Base-by-base conservation (phyloP, 2,113 vertebrate genomes). In the Menura novaehollandiae region DNA sequence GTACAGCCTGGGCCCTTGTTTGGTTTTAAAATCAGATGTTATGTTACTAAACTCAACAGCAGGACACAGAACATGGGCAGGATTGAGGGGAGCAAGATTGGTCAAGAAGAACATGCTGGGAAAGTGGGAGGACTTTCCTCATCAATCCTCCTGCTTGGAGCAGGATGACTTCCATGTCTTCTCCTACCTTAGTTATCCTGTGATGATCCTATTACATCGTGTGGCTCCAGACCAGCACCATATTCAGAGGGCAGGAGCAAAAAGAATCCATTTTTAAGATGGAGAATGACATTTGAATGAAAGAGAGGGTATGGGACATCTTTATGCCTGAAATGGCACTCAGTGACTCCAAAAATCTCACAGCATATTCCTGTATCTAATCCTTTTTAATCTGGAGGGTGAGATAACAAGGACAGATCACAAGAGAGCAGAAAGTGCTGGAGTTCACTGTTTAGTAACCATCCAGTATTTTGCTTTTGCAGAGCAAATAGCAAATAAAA, bases 31-130 rank as follows among this genome's bases (percentile, higher is more conserved):
- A 72, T 74, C 44, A 60, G 27, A 11, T 4, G 58, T 72, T 60
- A 1, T 8, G 19, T 60, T 44, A 23, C 26, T 30, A 44, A 89
- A 53, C 49, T 39, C 2, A 4, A n/a, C 19, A 85, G 26, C 37
- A 76, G 44, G 28, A n/a, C 35, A 32, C 62, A 58, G 82, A 58
- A 62, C 18, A 15, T 1, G 26, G 37, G 5, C 4, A 46, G 69
- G 74, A 41, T 2, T 17, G 41, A 77, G 37, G 53, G 27, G 30
- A 78, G 11, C 5, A 33, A 83, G 75, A 78, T 59, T 43, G 35
- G 52, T n/a, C 39, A n/a, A 0, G 6, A 52, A 60, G 32, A 35
- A 32, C 59, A 26, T 3, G 1, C 1, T 35, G 67, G 51, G 12
- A 49, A 85, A 69, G 46, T 4, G 23, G 41, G 35, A 89, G 22